Base-by-base conservation (phyloP, 2,113 vertebrate genomes). In the Lophura nycthemera region DNA sequence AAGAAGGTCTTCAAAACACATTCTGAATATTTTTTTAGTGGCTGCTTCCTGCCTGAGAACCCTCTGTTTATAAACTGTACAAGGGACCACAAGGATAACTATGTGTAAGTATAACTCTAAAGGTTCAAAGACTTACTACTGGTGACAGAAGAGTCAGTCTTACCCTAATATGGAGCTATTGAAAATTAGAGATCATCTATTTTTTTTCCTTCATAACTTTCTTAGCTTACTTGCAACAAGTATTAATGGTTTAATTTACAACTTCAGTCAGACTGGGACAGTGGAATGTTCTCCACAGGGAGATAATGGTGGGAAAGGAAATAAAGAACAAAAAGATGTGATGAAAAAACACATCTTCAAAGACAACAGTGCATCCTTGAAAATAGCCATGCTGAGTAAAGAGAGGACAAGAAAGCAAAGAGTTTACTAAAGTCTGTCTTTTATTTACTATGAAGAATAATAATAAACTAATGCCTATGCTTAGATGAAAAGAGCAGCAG, bases 61-160 rank as follows among this genome's bases (percentile, higher is more conserved):
- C 98, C 98, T 43, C 92, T 98, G 65, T 98, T 98, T 82, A 98
- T 98, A 61, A 30, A 95, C 2, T 98, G 98, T 65, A 97, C 93
- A 5, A 29, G 63, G 47, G 83, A 89, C 29, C 89, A 56, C 22
- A 94, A 73, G 59, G 38, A 78, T 50, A 83, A 8, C 56, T 45
- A 50, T 0, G 1, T 74, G 98, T 98, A 76, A 97, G 98, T 97
- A 86, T 19, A 48, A 11, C 47, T 70, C 42, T 64, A 34, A 61
- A 67, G 13, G 14, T 61, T 93, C 47, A 81, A 47, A 74, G 6
- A 22, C 52, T 50, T 54, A 40, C 34, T 81, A n/a, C 38, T 78
- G 52, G 21, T 73, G n/a, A 47, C 32, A 67, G 27, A 52, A 59
- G 56, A 64, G 24, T 69, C 38, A 57, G 24, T 65, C 38, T 50